Evolutionary conservation across 2,113 vertebrate genomes (phyloP), one percentile per base, ranked within the genome.

Genomic region (Scopus umbretta): DNA sequence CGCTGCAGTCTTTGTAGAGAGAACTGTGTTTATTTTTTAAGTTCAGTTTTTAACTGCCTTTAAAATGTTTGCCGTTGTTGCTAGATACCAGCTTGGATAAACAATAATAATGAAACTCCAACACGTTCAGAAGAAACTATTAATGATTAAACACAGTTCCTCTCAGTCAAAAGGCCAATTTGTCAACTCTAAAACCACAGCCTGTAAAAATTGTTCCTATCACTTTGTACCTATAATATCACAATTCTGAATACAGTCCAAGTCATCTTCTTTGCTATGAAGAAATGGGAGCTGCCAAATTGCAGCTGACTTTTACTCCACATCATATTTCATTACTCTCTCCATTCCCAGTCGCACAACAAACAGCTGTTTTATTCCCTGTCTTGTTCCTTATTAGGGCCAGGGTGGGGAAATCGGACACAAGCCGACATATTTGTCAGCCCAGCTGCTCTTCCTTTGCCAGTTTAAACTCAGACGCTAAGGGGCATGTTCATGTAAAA

Each of bases 321-420:
- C 74, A 86, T 95, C 88, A 84, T 73, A 62, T 96, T 97, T 94
- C 95, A 79, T 45, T 95, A 90, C 90, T 79, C 73, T 61, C 81
- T 86, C 71, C 83, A 38, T 59, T 67, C 70, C 66, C 11, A 2
- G 72, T 36, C 2, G 5, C 76, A 70, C 16, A 76, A 82, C 70
- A 95, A 95, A 92, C 96, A 96, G 95, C 88, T 96, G 88, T 61
- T 94, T 95, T 78, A 90, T 70, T 92, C 79, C 59, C 79, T 79
- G 38, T 52, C 91, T 89, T 74, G 70, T 23, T 87, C 85, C 85
- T 81, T 86, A 86, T 52, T 49, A 88, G 47, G 67, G 55, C 36
- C 81, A 82, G 76, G 40, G 65, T 86, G 61, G 61, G 30, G 36
- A 71, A 85, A 86, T 73, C 40, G 19, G 67, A 66, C 85, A 87